phyloP scores from a whole-genome alignment of 2,888 invertebrate species.

The Lathronympha strigana region DNA sequence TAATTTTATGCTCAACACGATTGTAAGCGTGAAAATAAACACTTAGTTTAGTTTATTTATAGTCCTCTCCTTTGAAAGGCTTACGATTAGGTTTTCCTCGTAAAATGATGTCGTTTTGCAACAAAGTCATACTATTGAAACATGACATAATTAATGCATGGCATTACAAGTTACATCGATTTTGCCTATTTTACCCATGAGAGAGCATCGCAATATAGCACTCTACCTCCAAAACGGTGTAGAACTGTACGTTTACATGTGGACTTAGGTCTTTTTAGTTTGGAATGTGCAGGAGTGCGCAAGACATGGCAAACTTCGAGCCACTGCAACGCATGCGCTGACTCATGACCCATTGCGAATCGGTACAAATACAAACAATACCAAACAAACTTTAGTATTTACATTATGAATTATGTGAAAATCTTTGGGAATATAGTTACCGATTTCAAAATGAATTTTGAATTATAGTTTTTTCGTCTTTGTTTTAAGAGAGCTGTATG shows the following conservation, averaged over 20 bases:
- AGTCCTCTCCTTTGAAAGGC: not conserved
- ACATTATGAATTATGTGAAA: slow-evolving; percentile 6
- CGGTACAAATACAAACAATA: slow-evolving; percentile 27
- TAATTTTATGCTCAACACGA: not conserved
- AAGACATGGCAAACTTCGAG: slow-evolving; percentile 24
- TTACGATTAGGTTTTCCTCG: not conserved
- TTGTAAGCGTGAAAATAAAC: not conserved
- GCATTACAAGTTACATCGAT: slow-evolving; percentile 23
- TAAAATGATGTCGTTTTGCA: not conserved
- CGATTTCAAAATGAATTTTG: not conserved
- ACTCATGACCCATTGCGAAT: slow-evolving; percentile 35
- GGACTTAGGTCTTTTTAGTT: slow-evolving; percentile 1
- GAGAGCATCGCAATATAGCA: slow-evolving; percentile 26
- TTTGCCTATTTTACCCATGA: slow-evolving; percentile 40
- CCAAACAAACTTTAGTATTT: slow-evolving; percentile 20
- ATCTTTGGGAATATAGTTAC: not conserved
- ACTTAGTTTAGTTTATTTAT: not conserved
- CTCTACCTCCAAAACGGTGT: not conserved
- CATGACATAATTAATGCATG: slow-evolving; percentile 23
- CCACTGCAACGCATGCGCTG: slow-evolving; percentile 28
- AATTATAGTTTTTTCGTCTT: not conserved
- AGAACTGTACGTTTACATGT: not conserved
- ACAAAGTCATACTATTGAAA: not conserved
- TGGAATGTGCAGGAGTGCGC: slow-evolving; percentile 1
- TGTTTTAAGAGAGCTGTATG: not conserved